phyloP scores from a whole-genome alignment of 1,140 invertebrate genomes.

The Aricia agestis region DNA sequence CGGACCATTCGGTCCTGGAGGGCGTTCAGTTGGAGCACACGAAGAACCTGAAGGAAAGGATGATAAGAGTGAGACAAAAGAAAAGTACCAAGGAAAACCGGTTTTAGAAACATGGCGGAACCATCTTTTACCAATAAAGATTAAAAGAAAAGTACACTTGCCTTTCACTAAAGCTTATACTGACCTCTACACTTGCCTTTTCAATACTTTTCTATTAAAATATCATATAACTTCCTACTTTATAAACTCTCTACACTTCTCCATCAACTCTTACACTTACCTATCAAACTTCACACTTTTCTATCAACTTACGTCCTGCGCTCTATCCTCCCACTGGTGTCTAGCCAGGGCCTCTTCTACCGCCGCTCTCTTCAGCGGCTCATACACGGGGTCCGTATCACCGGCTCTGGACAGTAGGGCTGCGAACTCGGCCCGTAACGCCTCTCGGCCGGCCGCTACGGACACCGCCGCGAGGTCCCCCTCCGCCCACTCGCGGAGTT shows the following conservation, averaged over 20 bases:
- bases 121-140: no score
- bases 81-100: no score
- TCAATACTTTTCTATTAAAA: no score
- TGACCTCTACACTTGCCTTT: no score
- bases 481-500: slow-evolving; percentile 97
- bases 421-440: slow-evolving; percentile 90
- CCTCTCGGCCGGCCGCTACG: slow-evolving; percentile 88
- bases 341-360: slow-evolving; percentile 85
- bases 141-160: background rate
- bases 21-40: slow-evolving; percentile 96
- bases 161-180: background rate
- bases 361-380: slow-evolving; percentile 92
- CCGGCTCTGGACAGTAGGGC: slow-evolving; percentile 83
- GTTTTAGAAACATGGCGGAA: no score
- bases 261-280: background rate
- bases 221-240: background rate
- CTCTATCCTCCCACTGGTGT: slow-evolving; percentile 94
- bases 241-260: background rate
- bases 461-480: slow-evolving; percentile 86
- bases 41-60: slow-evolving; percentile 79
- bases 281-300: background rate
- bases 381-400: slow-evolving; percentile 92
- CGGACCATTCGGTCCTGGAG: slow-evolving; percentile 94
- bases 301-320: slow-evolving; percentile 49
- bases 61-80: no score